phyloP scores from a whole-genome alignment of 2,113 vertebrate genomes.

The Emydocephalus ijimae region DNA sequence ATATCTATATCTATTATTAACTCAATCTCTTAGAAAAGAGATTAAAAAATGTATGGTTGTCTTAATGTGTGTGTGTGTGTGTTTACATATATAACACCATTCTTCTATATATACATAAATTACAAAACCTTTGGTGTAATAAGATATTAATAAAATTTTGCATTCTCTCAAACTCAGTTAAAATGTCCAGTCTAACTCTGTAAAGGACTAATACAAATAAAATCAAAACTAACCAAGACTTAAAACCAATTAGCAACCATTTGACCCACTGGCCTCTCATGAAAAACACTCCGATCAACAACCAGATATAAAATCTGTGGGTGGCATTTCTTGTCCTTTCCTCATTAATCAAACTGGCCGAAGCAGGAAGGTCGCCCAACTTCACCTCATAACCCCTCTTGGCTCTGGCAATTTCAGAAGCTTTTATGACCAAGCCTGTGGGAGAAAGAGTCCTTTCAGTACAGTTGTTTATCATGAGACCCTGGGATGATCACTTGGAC shows the following conservation, averaged over 20 bases:
- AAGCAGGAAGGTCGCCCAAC: not conserved
- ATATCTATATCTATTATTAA: not conserved
- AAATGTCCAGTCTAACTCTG: not conserved
- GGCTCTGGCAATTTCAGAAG: not conserved
- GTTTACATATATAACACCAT: no score
- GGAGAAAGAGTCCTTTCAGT: slow-evolving; percentile 28
- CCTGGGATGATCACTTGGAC: not conserved
- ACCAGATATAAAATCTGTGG: rapidly evolving
- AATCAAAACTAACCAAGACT: not conserved
- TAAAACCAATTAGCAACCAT: not conserved
- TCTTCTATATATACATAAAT: no score
- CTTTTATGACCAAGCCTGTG: not conserved
- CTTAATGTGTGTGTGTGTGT: not conserved
- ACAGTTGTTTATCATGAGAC: not conserved
- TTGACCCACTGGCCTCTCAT: not conserved
- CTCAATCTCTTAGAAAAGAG: not conserved
- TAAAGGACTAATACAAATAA: not conserved
- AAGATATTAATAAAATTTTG: not conserved
- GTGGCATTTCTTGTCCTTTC: slow-evolving; percentile 11
- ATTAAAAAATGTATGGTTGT: not conserved
- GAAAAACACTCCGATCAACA: not conserved
- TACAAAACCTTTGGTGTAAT: not conserved
- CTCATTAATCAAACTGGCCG: slow-evolving; percentile 14
- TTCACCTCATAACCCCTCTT: not conserved
- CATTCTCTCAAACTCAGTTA: not conserved